Percentiles rank a stretch among this genome's conserved stretches.
Evolutionary conservation across 1,140 invertebrate genomes (phyloP).

Genomic region (Scaptomyza pallida): DNA sequence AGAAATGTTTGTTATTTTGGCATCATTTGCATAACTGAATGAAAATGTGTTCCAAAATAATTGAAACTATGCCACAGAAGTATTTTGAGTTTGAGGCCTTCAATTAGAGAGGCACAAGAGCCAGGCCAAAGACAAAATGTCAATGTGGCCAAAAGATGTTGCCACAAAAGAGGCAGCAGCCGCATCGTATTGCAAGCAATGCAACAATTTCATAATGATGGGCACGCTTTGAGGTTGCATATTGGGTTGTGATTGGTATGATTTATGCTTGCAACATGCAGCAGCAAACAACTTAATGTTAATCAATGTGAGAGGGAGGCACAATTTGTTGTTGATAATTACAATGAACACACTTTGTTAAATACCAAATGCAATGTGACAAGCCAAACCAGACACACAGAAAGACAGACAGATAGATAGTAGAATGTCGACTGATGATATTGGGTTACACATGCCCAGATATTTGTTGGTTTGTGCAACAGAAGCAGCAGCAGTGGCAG

Average conservation of each 20-base stretch:
- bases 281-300: slow-evolving; percentile 68
- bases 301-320: slow-evolving; percentile 57
- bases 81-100: slow-evolving; percentile 1
- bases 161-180: not conserved
- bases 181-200: slow-evolving; percentile 28
- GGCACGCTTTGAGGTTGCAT: no score
- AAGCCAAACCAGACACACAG: no score
- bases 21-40: not conserved
- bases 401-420: slow-evolving; percentile 12
- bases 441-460: slow-evolving; percentile 12
- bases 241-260: slow-evolving; percentile 13
- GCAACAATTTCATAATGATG: slow-evolving; percentile 50
- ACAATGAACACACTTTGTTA: slow-evolving; percentile 15
- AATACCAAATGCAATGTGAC: slow-evolving; percentile 47
- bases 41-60: not conserved
- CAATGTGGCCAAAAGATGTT: slow-evolving; percentile 3
- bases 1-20: no score
- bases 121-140: slow-evolving; percentile 1
- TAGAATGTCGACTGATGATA: slow-evolving; percentile 1
- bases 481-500: not conserved
- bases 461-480: slow-evolving; percentile 61
- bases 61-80: not conserved
- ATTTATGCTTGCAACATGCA: slow-evolving; percentile 74
- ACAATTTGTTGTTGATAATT: slow-evolving; percentile 55
- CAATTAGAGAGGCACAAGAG: not conserved